Conservation (phyloP, 2,797 vertebrate species). For the Epinephelus malabaricus region DNA sequence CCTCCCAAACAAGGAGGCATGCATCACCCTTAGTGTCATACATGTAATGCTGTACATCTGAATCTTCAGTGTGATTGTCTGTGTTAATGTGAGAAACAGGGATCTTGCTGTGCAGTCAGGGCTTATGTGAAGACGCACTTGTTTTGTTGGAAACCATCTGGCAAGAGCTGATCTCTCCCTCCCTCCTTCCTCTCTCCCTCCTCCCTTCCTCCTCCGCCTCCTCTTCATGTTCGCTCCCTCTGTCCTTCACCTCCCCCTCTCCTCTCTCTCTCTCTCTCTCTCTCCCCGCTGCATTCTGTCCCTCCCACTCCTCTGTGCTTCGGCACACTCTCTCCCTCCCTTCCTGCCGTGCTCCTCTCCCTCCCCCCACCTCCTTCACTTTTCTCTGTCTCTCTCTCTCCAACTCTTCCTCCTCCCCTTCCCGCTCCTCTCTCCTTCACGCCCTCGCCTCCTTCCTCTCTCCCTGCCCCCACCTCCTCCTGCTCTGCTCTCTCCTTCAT, state of each 20-base stretch:
- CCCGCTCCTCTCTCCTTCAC: constrained; percentile 42
- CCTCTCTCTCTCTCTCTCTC: constrained; percentile 55
- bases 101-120: constrained; percentile 41
- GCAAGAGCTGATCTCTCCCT: constrained; percentile 80
- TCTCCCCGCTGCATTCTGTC: constrained; percentile 75
- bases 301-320: constrained; percentile 82
- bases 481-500: constrained; percentile 69
- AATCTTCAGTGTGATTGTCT: not conserved
- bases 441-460: constrained; percentile 39
- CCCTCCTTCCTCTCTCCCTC: constrained; percentile 28
- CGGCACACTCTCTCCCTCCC: constrained; percentile 57
- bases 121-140: constrained; percentile 77
- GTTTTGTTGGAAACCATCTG: constrained; percentile 86
- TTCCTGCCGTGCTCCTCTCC: constrained; percentile 50
- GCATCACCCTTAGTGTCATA: constrained; percentile 2
- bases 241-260: constrained; percentile 80
- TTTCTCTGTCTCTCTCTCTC: constrained; percentile 31
- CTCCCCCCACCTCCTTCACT: constrained; percentile 42
- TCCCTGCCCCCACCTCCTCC: constrained; percentile 71
- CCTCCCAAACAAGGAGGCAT: not conserved
- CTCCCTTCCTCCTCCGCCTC: constrained; percentile 73
- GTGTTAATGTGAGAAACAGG: constrained; percentile 12
- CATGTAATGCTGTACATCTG: not conserved
- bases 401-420: constrained; percentile 50
- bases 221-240: constrained; percentile 80